These are phyloP conservation scores for Drosophila monieri DNA, from an alignment of 2,888 invertebrate species.

Conservation along the genomic window DNA sequence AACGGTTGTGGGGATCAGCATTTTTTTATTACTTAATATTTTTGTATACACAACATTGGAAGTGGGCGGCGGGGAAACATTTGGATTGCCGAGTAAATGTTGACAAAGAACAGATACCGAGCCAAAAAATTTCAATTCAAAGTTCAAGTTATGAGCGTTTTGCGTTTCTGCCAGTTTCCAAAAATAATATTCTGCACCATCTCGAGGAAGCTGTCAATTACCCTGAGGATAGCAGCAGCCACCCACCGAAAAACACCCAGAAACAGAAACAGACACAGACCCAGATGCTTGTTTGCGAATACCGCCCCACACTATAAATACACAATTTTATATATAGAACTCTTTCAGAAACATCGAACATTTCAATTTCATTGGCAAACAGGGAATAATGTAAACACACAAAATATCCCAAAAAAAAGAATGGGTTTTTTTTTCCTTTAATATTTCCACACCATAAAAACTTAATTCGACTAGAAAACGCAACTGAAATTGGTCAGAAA, in stretches of 20 bases:
- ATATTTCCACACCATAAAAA: constrained; percentile 19
- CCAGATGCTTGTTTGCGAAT: constrained; percentile 7
- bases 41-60: constrained; percentile 23
- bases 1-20: constrained; percentile 7
- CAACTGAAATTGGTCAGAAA: constrained; percentile 14
- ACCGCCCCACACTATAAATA: constrained; percentile 29
- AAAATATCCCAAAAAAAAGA: constrained; percentile 4
- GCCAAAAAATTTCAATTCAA: constrained; percentile 22
- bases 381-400: constrained; percentile 27
- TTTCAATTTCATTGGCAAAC: constrained; percentile 39
- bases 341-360: constrained; percentile 33
- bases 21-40: constrained; percentile 39
- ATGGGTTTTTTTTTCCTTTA: constrained; percentile 6
- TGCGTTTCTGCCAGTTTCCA: constrained; percentile 30
- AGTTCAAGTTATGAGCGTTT: constrained; percentile 25
- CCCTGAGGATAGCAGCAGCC: neutral
- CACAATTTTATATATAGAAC: constrained; percentile 33
- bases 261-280: constrained; percentile 5
- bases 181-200: constrained; percentile 37
- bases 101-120: constrained; percentile 45
- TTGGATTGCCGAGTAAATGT: constrained; percentile 26
- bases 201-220: constrained; percentile 40
- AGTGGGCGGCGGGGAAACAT: constrained; percentile 10
- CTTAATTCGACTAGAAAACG: constrained; percentile 21
- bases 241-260: constrained; percentile 4